Percentiles rank a stretch among this genome's conserved stretches.
phyloP scores from a whole-genome alignment of 2,113 vertebrate genomes.

The Plectropomus leopardus region DNA sequence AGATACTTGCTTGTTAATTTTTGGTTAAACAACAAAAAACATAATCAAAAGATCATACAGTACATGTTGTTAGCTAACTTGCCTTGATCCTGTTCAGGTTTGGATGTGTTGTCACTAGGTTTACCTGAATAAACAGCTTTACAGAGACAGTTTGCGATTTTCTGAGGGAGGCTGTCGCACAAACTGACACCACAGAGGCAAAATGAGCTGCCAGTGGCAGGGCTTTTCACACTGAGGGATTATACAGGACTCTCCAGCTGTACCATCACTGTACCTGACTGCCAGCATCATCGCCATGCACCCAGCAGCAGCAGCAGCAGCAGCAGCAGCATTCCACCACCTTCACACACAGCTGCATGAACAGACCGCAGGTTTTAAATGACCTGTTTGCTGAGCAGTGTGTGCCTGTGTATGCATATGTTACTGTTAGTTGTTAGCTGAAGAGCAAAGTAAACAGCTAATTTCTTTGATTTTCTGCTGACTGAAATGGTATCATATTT shows the following conservation, averaged over 20 bases:
- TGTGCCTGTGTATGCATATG: neutral
- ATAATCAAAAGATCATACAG: neutral
- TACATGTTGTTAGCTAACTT: neutral
- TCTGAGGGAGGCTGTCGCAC: conserved; percentile 17
- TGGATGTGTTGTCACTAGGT: conserved; percentile 11
- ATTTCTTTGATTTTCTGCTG: neutral
- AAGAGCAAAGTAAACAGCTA: neutral
- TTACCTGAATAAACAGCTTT: conserved; percentile 29
- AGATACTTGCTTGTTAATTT: neutral
- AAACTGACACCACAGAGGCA: conserved; percentile 30
- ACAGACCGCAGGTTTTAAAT: conserved; percentile 6
- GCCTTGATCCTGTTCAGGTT: neutral
- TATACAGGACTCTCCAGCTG: conserved; percentile 34
- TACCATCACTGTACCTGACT: conserved; percentile 27
- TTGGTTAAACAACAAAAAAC: conserved; percentile 11
- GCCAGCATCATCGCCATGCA: conserved; percentile 18
- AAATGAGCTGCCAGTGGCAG: conserved; percentile 51
- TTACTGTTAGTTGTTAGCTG: too few species aligned
- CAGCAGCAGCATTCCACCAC: conserved; percentile 24
- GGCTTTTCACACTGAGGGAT: conserved; percentile 34
- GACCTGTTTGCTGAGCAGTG: neutral
- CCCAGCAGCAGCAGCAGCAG: conserved; percentile 10
- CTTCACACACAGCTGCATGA: neutral
- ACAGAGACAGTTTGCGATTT: conserved; percentile 35
- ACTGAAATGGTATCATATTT: too few species aligned